Evolutionary conservation across 2,888 invertebrate species (phyloP).

Genomic region (Synanthedon tipuliformis): DNA sequence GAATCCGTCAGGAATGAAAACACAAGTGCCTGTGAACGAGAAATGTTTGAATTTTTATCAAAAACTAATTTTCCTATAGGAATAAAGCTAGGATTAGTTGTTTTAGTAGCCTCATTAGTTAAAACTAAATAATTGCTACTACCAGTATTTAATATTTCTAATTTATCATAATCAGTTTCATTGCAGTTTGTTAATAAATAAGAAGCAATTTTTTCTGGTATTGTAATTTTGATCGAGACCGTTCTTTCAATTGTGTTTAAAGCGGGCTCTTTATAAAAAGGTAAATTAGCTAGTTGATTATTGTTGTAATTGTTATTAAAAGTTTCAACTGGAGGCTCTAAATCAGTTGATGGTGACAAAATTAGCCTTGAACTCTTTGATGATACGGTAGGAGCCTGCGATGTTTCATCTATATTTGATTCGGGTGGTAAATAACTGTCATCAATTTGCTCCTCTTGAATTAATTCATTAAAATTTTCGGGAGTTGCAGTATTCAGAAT

Average conservation of each 20-base stretch:
- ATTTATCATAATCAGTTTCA: constrained; percentile 36
- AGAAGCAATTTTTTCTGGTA: constrained; percentile 55
- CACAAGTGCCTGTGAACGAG: constrained; percentile 63
- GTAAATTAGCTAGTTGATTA: constrained; percentile 40
- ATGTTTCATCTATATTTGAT: constrained; percentile 28
- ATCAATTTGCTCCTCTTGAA: constrained; percentile 20
- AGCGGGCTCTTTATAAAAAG: constrained; percentile 42
- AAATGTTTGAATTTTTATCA: constrained; percentile 47
- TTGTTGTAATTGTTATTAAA: constrained; percentile 19
- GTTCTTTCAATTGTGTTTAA: constrained; percentile 56
- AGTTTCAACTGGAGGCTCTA: constrained; percentile 42
- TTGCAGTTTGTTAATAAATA: constrained; percentile 43
- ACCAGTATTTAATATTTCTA: constrained; percentile 59
- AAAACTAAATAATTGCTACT: constrained; percentile 56
- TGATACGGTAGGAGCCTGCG: constrained; percentile 21
- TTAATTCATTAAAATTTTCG: constrained; percentile 26
- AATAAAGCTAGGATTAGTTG: constrained; percentile 28
- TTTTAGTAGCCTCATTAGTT: constrained; percentile 33
- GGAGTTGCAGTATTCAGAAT: constrained; percentile 37
- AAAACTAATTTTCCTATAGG: constrained; percentile 47
- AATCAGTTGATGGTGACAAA: constrained; percentile 29
- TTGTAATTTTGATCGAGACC: constrained; percentile 57
- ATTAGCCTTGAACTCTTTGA: constrained; percentile 33
- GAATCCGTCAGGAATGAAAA: constrained; percentile 58
- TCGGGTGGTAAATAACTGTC: constrained; percentile 27